Evolutionary conservation across 2,113 vertebrate species (phyloP).

Genomic region (Gnathonemus echidnorhynchus): DNA sequence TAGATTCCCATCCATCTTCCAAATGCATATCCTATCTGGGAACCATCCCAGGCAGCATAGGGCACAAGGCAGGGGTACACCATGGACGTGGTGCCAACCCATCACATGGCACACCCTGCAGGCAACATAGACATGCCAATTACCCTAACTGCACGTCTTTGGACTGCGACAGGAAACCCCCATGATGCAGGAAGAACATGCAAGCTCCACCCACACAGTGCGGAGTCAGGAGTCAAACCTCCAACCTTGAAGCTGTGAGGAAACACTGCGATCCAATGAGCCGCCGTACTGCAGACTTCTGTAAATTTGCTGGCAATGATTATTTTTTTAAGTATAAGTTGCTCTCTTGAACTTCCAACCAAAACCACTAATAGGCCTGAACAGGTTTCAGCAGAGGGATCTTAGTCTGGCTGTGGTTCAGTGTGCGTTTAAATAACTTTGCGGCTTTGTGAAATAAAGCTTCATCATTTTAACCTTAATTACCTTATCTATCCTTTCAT

Average conservation of each 20-base stretch:
- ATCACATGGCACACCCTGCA: neutral
- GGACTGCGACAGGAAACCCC: neutral
- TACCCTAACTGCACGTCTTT: neutral
- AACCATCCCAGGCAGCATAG: neutral
- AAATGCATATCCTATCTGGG: neutral
- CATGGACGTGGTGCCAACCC: neutral
- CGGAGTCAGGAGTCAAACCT: neutral
- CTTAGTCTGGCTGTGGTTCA: neutral
- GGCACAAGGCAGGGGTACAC: neutral
- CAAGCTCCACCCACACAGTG: neutral
- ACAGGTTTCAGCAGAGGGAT: neutral
- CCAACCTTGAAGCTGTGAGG: neutral
- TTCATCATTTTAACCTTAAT: constrained; percentile 7
- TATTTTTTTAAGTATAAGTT: neutral
- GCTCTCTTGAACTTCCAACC: neutral
- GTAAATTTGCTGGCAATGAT: neutral
- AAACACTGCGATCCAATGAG: neutral
- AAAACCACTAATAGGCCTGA: neutral
- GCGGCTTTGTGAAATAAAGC: neutral
- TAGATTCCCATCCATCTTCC: neutral
- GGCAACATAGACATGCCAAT: neutral
- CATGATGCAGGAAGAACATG: neutral
- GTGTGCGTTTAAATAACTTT: neutral
- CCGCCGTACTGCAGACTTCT: neutral
- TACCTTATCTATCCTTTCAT: constrained; percentile 5